These are phyloP conservation scores for Subacronicta megacephala DNA, from an alignment of 2,888 invertebrate genomes.

Conservation along the genomic window DNA sequence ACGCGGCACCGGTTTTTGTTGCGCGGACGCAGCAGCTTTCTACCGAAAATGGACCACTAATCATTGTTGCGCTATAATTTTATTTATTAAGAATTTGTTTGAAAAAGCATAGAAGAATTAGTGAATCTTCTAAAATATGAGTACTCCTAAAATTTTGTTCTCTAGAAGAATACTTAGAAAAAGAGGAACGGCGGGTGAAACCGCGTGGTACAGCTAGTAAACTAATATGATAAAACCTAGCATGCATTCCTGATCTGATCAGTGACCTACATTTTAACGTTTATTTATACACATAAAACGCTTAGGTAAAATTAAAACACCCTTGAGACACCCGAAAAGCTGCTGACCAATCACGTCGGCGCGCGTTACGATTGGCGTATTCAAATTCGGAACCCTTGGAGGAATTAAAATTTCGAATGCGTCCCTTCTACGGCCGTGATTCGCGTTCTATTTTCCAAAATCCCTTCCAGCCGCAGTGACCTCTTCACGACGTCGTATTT, in stretches of 20 bases:
- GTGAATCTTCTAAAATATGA: too few relatives aligned
- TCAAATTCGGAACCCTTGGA: conserved; percentile 75
- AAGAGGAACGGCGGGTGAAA: too few relatives aligned
- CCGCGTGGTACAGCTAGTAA: too few relatives aligned
- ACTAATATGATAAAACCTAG: too few relatives aligned
- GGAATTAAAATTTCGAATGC: conserved; percentile 65
- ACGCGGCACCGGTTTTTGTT: conserved; percentile 54
- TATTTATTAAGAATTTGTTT: conserved; percentile 30
- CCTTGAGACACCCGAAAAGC: conserved; percentile 49
- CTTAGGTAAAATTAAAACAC: conserved; percentile 52
- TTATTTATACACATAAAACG: conserved; percentile 18
- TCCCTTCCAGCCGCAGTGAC: conserved; percentile 55
- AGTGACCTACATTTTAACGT: too few relatives aligned
- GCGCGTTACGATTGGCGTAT: conserved; percentile 73
- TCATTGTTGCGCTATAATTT: conserved; percentile 54
- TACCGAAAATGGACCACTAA: conserved; percentile 76
- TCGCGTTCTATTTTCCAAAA: conserved; percentile 62
- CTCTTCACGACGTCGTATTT: conserved; percentile 49
- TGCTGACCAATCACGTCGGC: conserved; percentile 69
- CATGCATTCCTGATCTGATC: too few relatives aligned
- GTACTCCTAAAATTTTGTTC: too few relatives aligned
- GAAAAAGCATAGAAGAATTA: not conserved
- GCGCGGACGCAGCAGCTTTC: conserved; percentile 53
- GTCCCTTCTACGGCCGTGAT: conserved; percentile 52
- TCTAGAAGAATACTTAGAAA: conserved; percentile 1